Evolutionary conservation across 2,888 invertebrate species (phyloP).

Genomic region (Pristionchus entomophagus): DNA sequence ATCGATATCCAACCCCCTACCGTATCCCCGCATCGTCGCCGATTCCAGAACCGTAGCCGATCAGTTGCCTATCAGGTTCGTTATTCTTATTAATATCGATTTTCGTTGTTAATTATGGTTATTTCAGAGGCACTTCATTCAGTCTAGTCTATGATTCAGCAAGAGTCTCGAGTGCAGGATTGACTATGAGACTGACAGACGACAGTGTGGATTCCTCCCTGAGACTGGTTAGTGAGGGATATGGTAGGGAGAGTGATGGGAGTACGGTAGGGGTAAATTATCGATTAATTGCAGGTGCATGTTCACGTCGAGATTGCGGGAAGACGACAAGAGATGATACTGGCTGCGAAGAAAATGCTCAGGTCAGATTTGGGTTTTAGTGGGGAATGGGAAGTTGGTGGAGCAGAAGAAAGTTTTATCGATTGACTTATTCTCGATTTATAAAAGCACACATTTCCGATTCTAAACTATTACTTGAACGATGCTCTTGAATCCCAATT

Average conservation of each 20-base stretch:
- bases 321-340: constrained; percentile 86
- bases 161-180: background rate
- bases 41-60: constrained; percentile 40
- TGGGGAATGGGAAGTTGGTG: background rate
- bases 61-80: constrained; percentile 46
- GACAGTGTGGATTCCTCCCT: background rate
- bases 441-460: too few relatives aligned
- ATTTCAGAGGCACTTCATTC: constrained; percentile 34
- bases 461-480: too few relatives aligned
- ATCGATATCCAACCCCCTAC: constrained; percentile 19
- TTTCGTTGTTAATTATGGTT: background rate
- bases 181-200: constrained; percentile 26
- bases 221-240: constrained; percentile 24
- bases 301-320: constrained; percentile 85
- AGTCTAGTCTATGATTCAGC: constrained; percentile 40
- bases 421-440: too few relatives aligned
- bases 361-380: background rate
- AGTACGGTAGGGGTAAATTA: constrained; percentile 12
- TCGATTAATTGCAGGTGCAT: constrained; percentile 80
- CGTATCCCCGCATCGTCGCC: constrained; percentile 41
- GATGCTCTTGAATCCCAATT: too few relatives aligned
- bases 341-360: constrained; percentile 89
- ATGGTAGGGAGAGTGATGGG: background rate
- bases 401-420: background rate
- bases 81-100: background rate